Evolutionary conservation across 2,888 invertebrate genomes (phyloP), one percentile per base, ranked within the genome.

Genomic region (Malthinus seriepunctatus): DNA sequence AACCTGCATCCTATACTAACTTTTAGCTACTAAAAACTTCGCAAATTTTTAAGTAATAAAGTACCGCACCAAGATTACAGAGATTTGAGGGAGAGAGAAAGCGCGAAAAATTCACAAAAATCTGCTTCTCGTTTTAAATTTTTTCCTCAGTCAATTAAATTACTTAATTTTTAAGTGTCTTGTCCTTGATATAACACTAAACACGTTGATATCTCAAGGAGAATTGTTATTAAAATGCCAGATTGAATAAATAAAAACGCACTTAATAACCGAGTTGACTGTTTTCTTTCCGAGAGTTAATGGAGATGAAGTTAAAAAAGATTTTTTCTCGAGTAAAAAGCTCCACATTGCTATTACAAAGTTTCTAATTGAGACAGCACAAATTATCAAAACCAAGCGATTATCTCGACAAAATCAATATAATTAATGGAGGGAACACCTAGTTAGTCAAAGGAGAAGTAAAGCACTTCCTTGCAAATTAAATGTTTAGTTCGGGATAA

Each of bases 401-500:
- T 54, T 57, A 56, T 61, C 57, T 52, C 53, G 49, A 49, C 54
- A 56, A 63, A 62, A 64, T 66, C 64, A 62, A 62, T 66, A 60
- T 63, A 66, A 67, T 66, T 66, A 67, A 66, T 67, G 57, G 62
- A 54, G 49, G 38, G 53, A 60, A 64, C 59, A 64, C 62, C 59
- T 60, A 63, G 56, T 59, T 63, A 56, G 60, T 64, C 63, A 66
- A 67, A 67, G 64, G 62, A 62, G 63, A 52, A 64, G 42, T 54
- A 53, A 57, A 63, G 51, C 51, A 45, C 58, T 63, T 58, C 56
- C 60, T 63, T 58, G 57, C 56, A 69, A 73, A 68, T 72, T 71
- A 68, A 71, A 74, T 73, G 71, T 73, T 74, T 73, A 70, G 71
- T 66, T 69, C 63, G 42, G 54, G 54, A 42, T 64, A 67, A 67